Conservation (phyloP, 2,113 vertebrate species). For the Megalops atlanticus region DNA sequence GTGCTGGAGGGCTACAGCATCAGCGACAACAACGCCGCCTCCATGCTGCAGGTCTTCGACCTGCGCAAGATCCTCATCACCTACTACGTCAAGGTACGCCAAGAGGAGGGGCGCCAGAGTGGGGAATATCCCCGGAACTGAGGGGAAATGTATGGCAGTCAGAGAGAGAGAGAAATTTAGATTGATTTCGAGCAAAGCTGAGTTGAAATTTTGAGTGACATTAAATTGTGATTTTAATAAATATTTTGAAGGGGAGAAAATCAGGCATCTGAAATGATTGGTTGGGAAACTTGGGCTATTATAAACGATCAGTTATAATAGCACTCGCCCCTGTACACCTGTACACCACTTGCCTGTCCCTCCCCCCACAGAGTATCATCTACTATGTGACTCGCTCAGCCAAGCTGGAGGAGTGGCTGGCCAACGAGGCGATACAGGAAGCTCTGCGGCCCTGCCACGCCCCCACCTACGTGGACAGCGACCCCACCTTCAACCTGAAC, state of each 20-base stretch:
- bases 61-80: constrained; percentile 91
- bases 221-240: no score
- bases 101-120: fast-evolving
- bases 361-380: constrained; percentile 80
- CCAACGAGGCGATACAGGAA: constrained; percentile 76
- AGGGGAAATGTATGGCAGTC: no score
- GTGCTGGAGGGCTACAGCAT: constrained; percentile 92
- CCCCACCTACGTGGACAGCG: constrained; percentile 80
- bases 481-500: constrained; percentile 88
- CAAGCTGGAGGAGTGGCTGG: constrained; percentile 85
- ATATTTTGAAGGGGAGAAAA: no score
- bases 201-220: no score
- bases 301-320: no score
- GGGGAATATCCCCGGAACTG: not conserved
- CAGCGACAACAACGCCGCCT: constrained; percentile 88
- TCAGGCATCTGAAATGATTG: no score
- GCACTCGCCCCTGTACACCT: not conserved
- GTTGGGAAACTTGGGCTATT: no score
- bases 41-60: constrained; percentile 91
- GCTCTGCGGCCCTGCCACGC: constrained; percentile 77
- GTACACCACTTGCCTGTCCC: not conserved
- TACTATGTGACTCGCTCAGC: constrained; percentile 84
- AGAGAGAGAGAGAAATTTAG: no score
- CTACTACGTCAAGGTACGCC: constrained; percentile 84
- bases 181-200: no score